Base-by-base conservation (phyloP, 2,113 vertebrate species). In the Pristiophorus japonicus region DNA sequence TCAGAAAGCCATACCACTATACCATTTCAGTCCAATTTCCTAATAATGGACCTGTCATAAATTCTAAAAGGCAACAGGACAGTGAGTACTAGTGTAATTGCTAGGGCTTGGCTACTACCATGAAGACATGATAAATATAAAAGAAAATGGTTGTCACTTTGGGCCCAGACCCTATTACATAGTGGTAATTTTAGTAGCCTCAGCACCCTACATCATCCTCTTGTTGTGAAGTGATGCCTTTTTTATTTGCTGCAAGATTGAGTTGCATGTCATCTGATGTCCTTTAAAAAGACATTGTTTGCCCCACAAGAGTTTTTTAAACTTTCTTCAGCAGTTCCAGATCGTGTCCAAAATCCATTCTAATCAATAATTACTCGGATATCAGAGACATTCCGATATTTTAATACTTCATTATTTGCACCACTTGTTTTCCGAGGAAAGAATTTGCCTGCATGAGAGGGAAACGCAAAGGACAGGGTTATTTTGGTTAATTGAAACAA, bases 41-140 rank as follows among this genome's bases (percentile, higher is more conserved):
- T 98, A 98, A 98, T 99, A 99, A 99, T 98, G 98, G 98, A 98
- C 97, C 97, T 95, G 97, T 98, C 97, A 98, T 99, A 99, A 99
- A 99, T 99, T 98, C 97, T 97, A 97, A 97, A 97, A 98, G 98
- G 98, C 98, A 98, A 98, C 97, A 97, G 98, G 98, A 98, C 97
- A 97, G 98, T 75, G 95, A 96, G 96, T 97, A 97, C 96, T 97
- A 96, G 95, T 66, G 90, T 97, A 97, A 97, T 96, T 97, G 96
- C 98, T 98, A 98, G 97, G 98, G 98, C 93, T 70, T 94, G 93
- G 93, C 93, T 94, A 70, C 93, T 70, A 97, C 96, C 96, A 96
- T 98, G 98, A 97, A 98, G 97, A 98, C 98, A 98, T 98, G 98
- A 99, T 98, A 99, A 98, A 98, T 98, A 98, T 98, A 97, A 97